Percentiles rank a stretch among this genome's conserved stretches.
These are phyloP conservation scores for Columba guinea DNA, from an alignment of 2,797 vertebrate species.

Conservation along the genomic window DNA sequence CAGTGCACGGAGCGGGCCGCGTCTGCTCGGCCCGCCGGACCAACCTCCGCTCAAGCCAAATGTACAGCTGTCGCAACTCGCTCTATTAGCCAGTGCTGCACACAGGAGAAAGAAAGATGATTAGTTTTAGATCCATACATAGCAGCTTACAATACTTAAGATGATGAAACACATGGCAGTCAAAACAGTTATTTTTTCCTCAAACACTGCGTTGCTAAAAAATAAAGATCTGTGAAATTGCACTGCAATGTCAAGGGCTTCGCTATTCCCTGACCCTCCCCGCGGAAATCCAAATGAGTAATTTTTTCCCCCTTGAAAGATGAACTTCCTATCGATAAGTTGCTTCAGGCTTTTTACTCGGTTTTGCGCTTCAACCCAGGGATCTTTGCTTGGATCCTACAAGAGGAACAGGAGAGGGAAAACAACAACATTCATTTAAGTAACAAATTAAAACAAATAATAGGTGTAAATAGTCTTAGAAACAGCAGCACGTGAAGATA, in stretches of 20 bases:
- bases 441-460: not conserved
- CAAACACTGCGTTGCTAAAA: constrained; percentile 82
- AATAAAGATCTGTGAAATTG: constrained; percentile 85
- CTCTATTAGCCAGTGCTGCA: constrained; percentile 82
- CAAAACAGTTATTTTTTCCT: constrained; percentile 75
- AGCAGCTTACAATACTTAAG: constrained; percentile 84
- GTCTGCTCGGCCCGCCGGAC: constrained; percentile 49
- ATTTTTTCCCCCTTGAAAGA: constrained; percentile 70
- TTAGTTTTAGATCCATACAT: constrained; percentile 79
- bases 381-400: constrained; percentile 93
- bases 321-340: constrained; percentile 67
- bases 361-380: constrained; percentile 94
- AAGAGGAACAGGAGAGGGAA: not conserved
- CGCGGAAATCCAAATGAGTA: constrained; percentile 75
- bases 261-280: constrained; percentile 76
- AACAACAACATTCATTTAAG: not conserved
- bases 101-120: constrained; percentile 78
- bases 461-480: not conserved
- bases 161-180: constrained; percentile 80
- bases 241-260: constrained; percentile 79
- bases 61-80: constrained; percentile 76
- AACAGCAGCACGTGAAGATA: accelerated
- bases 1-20: constrained; percentile 77
- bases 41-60: constrained; percentile 76
- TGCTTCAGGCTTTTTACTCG: constrained; percentile 80